Base-by-base conservation (phyloP, 2,888 invertebrate genomes). In the Loripinus fragilis region DNA sequence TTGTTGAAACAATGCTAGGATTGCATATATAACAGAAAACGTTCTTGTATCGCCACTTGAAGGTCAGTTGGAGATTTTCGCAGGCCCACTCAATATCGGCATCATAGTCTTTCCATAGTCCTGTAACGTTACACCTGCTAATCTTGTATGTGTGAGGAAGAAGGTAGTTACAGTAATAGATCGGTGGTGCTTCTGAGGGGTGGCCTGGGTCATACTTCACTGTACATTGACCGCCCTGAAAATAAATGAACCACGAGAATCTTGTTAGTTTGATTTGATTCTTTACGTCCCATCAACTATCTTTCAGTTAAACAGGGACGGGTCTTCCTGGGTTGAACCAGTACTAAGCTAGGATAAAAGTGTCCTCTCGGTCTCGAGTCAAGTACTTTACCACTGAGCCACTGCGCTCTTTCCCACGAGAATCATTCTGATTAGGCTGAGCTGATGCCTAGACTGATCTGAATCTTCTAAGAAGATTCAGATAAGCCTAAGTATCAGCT, bases 11-110 rank as follows among this genome's bases (percentile, higher is more conserved):
- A 12, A 72, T 38, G 23, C 81, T 78, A 5, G 81, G 81, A 67
- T 81, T 81, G 30, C 81, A 81, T 3, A 78, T 78, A 5, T 75
- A 68, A 30, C 81, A 81, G 33, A 70, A 81, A 0, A 81, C 68
- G 38, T 81, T 81, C 67, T 81, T 78, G n/a, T 67, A 81, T 5
- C 42, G n/a, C 23, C 42, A 65, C 5, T 73, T 71, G 66, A 35
- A 70, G 25, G 52, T n/a, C 7, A 55, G 50, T 23, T 70, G 23
- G n/a, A 69, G 50, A 41, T 78, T 33, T 45, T 71, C 64, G 48
- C 81, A 81, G 10, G 76, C 81, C 81, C 81, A 81, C 0, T 73
- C 65, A 45, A 78, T 71, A 25, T 81, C 78, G 0, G 71, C 41
- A 42, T 81, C 81, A 23, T 76, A 78, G 10, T 60, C 30, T 28